Evolutionary conservation across 2,113 vertebrate species (phyloP).

Genomic region (Petroica traversi): DNA sequence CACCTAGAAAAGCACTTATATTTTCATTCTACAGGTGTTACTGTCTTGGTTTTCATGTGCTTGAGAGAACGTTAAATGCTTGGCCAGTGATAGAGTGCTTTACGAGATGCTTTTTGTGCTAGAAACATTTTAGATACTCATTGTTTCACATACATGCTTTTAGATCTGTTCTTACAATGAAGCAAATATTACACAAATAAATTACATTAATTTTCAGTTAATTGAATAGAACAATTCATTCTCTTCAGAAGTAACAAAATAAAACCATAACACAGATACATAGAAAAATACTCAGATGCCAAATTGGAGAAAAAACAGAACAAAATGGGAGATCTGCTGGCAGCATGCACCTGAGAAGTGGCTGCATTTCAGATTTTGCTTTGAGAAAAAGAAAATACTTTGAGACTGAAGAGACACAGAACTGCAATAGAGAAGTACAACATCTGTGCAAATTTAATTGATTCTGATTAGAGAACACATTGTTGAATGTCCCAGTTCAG

Average conservation of each 20-base stretch:
- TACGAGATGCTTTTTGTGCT: background rate
- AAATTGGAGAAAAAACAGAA: background rate
- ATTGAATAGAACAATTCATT: background rate
- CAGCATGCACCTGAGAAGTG: background rate
- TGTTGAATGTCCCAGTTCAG: background rate
- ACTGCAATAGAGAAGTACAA: background rate
- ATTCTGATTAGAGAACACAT: background rate
- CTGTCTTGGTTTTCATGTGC: background rate
- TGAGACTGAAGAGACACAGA: background rate
- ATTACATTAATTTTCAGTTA: background rate
- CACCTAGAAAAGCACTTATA: background rate
- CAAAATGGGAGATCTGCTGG: background rate
- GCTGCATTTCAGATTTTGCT: constrained; percentile 1
- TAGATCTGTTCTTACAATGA: background rate
- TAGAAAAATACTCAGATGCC: background rate
- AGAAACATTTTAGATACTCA: background rate
- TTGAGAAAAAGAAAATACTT: constrained; percentile 4
- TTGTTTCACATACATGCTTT: background rate
- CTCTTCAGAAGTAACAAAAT: background rate
- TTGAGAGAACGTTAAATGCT: background rate
- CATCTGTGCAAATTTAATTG: constrained; percentile 2
- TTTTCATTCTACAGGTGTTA: background rate
- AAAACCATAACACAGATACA: background rate
- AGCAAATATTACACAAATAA: background rate
- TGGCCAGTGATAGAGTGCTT: background rate